Percentiles rank a stretch among this genome's conserved stretches.
phyloP scores from a whole-genome alignment of 1,140 invertebrate genomes.

The Oreohelix idahoensis region DNA sequence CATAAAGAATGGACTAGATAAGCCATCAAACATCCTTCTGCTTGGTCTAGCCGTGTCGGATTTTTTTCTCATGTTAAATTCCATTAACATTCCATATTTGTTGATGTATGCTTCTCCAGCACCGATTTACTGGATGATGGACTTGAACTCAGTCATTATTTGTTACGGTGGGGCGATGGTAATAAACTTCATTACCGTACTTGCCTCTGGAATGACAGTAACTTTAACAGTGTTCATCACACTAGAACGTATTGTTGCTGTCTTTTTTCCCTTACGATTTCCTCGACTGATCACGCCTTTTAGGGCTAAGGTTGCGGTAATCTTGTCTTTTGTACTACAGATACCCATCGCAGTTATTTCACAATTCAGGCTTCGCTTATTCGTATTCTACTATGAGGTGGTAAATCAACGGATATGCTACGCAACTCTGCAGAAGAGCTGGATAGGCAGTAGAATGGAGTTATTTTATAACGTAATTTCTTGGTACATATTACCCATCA shows the following conservation, averaged over 20 bases:
- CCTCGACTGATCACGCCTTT: not conserved
- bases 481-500: not conserved
- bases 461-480: not conserved
- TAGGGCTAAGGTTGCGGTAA: not conserved
- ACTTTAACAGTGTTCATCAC: not conserved
- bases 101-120: not conserved
- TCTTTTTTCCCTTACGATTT: not conserved
- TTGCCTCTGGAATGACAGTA: not conserved
- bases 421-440: no score
- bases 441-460: not conserved
- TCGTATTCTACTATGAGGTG: no score
- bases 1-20: not conserved
- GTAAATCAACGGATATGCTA: no score
- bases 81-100: not conserved
- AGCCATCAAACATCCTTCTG: not conserved
- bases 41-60: not conserved
- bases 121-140: not conserved
- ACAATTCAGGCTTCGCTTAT: not conserved
- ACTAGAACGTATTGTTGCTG: not conserved
- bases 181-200: not conserved
- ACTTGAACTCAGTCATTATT: not conserved
- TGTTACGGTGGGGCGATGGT: not conserved
- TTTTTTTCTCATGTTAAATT: not conserved
- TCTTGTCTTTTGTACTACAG: not conserved
- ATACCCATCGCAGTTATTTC: not conserved